Percentiles rank a stretch among this genome's conserved stretches.
Evolutionary conservation across 2,797 vertebrate genomes (phyloP).

Genomic region (Oophaga sylvatica): DNA sequence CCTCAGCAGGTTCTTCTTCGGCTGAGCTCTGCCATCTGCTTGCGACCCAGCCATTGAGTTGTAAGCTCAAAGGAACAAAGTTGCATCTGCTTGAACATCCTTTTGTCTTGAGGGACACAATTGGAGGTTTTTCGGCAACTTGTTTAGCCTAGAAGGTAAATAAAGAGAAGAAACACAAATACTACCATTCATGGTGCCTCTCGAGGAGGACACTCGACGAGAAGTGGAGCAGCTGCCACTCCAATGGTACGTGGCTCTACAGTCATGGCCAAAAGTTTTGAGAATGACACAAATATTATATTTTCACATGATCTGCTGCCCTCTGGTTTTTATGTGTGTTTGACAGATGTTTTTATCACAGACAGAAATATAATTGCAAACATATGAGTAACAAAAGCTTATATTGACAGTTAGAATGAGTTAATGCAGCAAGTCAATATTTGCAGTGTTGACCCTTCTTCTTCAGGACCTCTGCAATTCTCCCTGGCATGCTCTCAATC

Average conservation of each 20-base stretch:
- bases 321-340: no score
- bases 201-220: neutral
- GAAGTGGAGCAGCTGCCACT: neutral
- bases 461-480: no score
- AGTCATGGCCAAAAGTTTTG: no score
- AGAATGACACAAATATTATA: no score
- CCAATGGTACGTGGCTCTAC: neutral
- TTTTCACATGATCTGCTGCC: no score
- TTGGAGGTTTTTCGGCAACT: neutral
- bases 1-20: neutral
- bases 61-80: neutral
- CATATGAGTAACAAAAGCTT: no score
- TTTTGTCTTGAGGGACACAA: neutral
- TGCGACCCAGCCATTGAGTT: neutral
- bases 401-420: no score
- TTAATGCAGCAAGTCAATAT: no score
- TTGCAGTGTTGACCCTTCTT: no score
- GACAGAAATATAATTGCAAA: no score
- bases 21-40: neutral
- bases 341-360: no score
- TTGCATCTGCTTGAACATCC: neutral
- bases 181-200: neutral
- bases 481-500: no score
- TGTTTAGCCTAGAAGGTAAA: neutral
- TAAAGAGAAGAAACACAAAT: neutral